Percentiles rank a stretch among this genome's conserved stretches.
phyloP scores from a whole-genome alignment of 1,140 invertebrate species.

The Drosophila baimaii region DNA sequence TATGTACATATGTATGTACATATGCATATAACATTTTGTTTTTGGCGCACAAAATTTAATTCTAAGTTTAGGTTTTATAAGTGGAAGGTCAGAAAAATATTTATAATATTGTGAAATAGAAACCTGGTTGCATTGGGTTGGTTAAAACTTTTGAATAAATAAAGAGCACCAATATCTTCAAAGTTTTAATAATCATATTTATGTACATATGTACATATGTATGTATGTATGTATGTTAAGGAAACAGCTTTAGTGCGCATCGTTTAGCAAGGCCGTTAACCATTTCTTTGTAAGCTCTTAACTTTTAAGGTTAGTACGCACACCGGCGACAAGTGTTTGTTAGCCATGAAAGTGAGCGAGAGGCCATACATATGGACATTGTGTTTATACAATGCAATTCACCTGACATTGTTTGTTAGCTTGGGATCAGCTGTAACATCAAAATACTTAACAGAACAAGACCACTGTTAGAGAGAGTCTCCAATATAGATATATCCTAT shows the following conservation, averaged over 20 bases:
- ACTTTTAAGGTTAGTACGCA: background rate
- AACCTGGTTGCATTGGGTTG: background rate
- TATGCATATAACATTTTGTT: background rate
- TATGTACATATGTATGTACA: background rate
- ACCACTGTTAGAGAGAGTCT: too few species aligned
- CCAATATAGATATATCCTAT: too few species aligned
- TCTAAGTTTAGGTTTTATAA: background rate
- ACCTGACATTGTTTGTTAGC: background rate
- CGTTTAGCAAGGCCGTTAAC: background rate
- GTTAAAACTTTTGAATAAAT: background rate
- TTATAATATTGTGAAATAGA: background rate
- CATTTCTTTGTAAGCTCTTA: slow-evolving; percentile 10
- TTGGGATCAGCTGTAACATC: background rate
- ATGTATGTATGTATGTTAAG: background rate
- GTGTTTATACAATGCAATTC: background rate
- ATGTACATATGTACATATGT: background rate
- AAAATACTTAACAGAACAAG: background rate
- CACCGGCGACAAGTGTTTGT: too few species aligned
- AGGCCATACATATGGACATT: background rate
- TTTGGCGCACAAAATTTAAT: background rate
- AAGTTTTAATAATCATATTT: too few species aligned
- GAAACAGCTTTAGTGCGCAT: background rate
- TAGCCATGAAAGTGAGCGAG: slow-evolving; percentile 8
- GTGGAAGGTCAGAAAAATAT: background rate
- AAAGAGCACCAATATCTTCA: background rate